phyloP scores from a whole-genome alignment of 2,888 invertebrate genomes.

The Crematogaster levior region DNA sequence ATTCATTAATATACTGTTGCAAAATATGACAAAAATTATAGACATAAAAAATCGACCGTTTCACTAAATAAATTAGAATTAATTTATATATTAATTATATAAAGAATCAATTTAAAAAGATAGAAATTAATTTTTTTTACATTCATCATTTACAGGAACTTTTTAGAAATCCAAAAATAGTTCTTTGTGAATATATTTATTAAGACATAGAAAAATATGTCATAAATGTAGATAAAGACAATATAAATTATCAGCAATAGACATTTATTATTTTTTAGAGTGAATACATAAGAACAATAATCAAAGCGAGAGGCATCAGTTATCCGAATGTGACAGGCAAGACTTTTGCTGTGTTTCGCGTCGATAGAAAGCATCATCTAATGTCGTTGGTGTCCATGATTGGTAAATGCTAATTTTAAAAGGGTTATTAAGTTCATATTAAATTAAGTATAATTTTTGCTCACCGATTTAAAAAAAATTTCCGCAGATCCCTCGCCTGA shows the following conservation, averaged over 20 bases:
- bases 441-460: not conserved
- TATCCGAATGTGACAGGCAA: constrained; percentile 95
- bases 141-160: not conserved
- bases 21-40: not conserved
- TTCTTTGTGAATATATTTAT: not conserved
- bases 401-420: constrained; percentile 85
- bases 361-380: constrained; percentile 94
- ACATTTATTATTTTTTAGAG: constrained; percentile 82
- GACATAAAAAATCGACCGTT: not conserved
- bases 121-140: not conserved
- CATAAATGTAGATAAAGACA: not conserved
- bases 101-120: not conserved
- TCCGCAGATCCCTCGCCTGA: constrained; percentile 96
- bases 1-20: not conserved
- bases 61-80: not conserved
- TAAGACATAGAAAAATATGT: not conserved
- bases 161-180: not conserved
- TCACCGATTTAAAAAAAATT: not conserved
- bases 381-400: constrained; percentile 96
- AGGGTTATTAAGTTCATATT: not conserved
- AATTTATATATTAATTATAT: not conserved
- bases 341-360: constrained; percentile 93
- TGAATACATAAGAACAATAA: constrained; percentile 91
- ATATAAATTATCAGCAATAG: not conserved
- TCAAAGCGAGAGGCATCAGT: constrained; percentile 96